phyloP scores from a whole-genome alignment of 2,888 invertebrate genomes.

The Crepidodera aurea region DNA sequence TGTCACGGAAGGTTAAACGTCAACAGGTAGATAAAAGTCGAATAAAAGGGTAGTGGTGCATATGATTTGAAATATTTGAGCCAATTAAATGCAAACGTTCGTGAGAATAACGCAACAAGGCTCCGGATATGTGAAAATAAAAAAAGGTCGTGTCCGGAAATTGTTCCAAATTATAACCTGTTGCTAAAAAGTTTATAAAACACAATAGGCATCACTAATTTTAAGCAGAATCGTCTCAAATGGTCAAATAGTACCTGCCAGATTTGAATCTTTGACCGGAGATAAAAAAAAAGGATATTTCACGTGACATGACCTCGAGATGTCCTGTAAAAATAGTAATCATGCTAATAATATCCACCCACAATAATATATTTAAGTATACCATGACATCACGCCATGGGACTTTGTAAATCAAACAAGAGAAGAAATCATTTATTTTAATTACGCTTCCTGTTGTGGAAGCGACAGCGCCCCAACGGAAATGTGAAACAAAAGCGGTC shows the following conservation, averaged over 20 bases:
- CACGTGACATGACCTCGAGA: constrained; percentile 21
- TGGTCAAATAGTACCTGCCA: too few relatives aligned
- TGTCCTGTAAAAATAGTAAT: constrained; percentile 34
- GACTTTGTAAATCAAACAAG: constrained; percentile 44
- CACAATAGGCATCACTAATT: too few relatives aligned
- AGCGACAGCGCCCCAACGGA: constrained; percentile 45
- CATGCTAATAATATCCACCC: constrained; percentile 40
- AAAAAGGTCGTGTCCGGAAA: constrained; percentile 31
- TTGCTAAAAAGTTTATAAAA: constrained; percentile 8
- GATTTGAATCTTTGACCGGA: neutral
- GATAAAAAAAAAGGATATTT: constrained; percentile 4
- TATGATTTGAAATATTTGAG: constrained; percentile 46
- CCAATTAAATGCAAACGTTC: constrained; percentile 33
- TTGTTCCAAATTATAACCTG: constrained; percentile 17
- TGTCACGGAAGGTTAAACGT: constrained; percentile 51
- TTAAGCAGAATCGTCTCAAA: too few relatives aligned
- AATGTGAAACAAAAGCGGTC: constrained; percentile 43
- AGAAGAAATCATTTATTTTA: constrained; percentile 50
- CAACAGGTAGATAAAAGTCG: constrained; percentile 47
- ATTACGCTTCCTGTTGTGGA: constrained; percentile 48
- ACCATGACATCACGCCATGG: constrained; percentile 45
- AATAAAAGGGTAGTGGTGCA: constrained; percentile 46
- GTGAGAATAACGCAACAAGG: constrained; percentile 39
- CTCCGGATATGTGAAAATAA: constrained; percentile 34
- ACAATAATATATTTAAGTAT: constrained; percentile 42